Base-by-base conservation (phyloP, 2,888 invertebrate genomes). In the Gryllus longicercus region DNA sequence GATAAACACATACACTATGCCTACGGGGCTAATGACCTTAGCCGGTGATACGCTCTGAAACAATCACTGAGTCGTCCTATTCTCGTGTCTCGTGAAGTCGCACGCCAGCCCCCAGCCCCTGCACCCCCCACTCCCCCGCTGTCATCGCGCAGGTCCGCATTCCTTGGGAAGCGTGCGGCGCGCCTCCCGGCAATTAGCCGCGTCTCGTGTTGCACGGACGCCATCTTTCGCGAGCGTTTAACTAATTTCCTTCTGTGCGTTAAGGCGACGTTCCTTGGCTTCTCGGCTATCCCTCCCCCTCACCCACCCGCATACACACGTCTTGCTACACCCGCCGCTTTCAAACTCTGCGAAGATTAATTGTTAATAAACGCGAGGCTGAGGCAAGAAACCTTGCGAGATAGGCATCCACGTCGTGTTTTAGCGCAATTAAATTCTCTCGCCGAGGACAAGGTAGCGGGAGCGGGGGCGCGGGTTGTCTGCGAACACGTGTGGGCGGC, bases 261-360 rank as follows among this genome's bases (percentile, higher is more conserved):
- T 63, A 63, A 63, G 63, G 14, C 63, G n/a, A 63, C 4, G 16
- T 63, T 63, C 16, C 63, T 63, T 63, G 63, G 16, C 63, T n/a
- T n/a, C 63, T 4, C 14, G 1, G 16, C n/a, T 63, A 18, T 18
- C 16, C 16, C 63, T 8, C 16, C 63, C 11, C 63, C 63, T 2
- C 51, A 51, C 51, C 51, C 51, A 11, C 16, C 16, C 51, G 11
- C 16, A 51, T 2, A 63, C 8, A 63, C 63, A 14, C 63, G n/a
- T 63, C 14, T 63, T 11, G 14, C 63, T 16, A 4, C 63, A 18
- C 63, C n/a, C n/a, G 16, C 63, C 1, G 63, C 63, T n/a, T 63
- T 63, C 63, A 63, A 63, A 63, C 63, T 63, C 63, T 63, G 63
- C 63, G 63, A n/a, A 63, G 63, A 63, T 63, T 63, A 63, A 63